Evolutionary conservation across 2,113 vertebrate genomes (phyloP).

Genomic region (Mixornis gularis): DNA sequence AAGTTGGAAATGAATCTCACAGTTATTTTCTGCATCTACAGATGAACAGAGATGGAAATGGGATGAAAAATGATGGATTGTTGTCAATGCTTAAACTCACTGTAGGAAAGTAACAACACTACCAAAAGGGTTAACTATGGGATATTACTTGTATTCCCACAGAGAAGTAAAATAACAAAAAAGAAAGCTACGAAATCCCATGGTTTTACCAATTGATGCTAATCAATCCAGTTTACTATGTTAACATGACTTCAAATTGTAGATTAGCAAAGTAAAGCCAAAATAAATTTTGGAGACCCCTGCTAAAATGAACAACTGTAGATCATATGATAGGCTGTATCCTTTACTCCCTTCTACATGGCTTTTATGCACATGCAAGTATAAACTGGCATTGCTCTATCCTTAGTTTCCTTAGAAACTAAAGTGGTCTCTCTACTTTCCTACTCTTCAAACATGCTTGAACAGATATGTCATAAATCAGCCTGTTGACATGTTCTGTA

Average conservation of each 20-base stretch:
- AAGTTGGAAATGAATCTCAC: neutral
- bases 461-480: neutral
- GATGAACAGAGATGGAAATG: neutral
- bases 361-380: neutral
- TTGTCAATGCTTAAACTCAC: neutral
- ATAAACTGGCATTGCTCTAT: neutral
- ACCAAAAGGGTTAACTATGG: neutral
- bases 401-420: neutral
- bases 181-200: neutral
- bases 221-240: neutral
- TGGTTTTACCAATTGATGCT: neutral
- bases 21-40: neutral
- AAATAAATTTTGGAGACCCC: neutral
- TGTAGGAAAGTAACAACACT: neutral
- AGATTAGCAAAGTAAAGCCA: neutral
- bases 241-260: neutral
- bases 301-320: neutral
- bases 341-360: fast-evolving
- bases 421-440: neutral
- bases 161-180: neutral
- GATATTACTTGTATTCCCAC: neutral
- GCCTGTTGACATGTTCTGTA: neutral
- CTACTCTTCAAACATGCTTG: neutral
- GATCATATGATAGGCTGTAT: neutral
- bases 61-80: neutral